Base-by-base conservation (phyloP, 2,888 invertebrate species). In the Congeria kusceri region DNA sequence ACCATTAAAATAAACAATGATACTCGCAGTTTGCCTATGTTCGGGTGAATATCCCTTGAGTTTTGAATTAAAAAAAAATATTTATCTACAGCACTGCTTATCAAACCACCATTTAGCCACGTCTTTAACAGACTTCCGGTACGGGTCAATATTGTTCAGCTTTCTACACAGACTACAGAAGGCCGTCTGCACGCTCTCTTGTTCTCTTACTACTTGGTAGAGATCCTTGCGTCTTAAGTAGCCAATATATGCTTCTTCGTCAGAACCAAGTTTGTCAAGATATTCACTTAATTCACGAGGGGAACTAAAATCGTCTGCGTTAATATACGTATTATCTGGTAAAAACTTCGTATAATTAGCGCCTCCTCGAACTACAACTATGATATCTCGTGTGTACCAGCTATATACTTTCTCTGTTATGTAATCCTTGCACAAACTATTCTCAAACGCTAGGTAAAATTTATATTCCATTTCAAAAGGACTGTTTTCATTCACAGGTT, bases 251-350 rank as follows among this genome's bases (percentile, higher is more conserved):
- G 65, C 74, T 0, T 62, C 29, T 61, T 71, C 65, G 25, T 77
- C 47, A 3, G 23, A 23, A n/a, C 71, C 70, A 1, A 85, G 49
- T 3, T 44, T 9, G 39, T 64, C 68, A 15, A 83, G 53, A 61
- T 68, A 83, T 13, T 46, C 53, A 3, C 76, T 73, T 15, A 85
- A 65, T 7, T 73, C 65, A 20, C 65, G 57, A 4, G 68, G 49
- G n/a, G 65, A 65, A 1, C 46, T 29, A 65, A 85, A 85, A 27
- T 78, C 71, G 11, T 65, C 74, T 20, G 83, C 67, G 29, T 85
- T 75, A 3, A 85, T 70, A 47, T 74, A 85, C 0, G 85, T 78
- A n/a, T 73, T 63, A n/a, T 67, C 53, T 18, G 85, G 85, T 49
- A 62, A 44, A 23, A n/a, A 44, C 13, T 39, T 44, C 15, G 62